phyloP scores from a whole-genome alignment of 1,140 invertebrate genomes.

The Papilio polyxenes region DNA sequence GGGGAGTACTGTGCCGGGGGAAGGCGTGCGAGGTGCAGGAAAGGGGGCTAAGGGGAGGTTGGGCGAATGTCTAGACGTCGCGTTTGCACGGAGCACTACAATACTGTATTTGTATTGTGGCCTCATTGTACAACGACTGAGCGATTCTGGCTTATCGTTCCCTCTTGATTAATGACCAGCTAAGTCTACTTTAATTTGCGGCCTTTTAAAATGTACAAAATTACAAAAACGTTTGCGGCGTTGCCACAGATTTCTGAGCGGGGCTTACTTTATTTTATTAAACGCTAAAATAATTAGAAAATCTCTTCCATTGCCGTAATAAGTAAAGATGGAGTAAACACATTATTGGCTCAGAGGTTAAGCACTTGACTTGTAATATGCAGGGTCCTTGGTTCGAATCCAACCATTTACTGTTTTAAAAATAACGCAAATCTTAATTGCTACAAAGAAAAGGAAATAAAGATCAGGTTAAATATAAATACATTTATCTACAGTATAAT shows the following conservation, averaged over 20 bases:
- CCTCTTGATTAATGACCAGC: slow-evolving; percentile 53
- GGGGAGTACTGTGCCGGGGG: slow-evolving; percentile 37
- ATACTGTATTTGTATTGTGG: slow-evolving; percentile 62
- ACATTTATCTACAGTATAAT: too few relatives aligned
- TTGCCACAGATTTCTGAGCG: not conserved
- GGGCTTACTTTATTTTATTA: slow-evolving; percentile 8
- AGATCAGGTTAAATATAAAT: too few relatives aligned
- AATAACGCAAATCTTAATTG: too few relatives aligned
- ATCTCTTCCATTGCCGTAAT: not conserved
- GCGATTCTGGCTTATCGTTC: slow-evolving; percentile 45
- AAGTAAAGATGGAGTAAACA: not conserved
- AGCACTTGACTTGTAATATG: too few relatives aligned
- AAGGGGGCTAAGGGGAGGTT: slow-evolving; percentile 50
- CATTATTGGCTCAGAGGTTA: too few relatives aligned
- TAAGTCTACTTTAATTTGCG: slow-evolving; percentile 43
- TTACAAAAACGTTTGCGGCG: not conserved
- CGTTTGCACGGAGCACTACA: slow-evolving; percentile 53
- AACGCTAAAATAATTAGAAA: not conserved
- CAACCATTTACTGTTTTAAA: too few relatives aligned
- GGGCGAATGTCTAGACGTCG: slow-evolving; percentile 74
- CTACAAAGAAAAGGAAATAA: too few relatives aligned
- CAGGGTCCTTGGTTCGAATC: too few relatives aligned
- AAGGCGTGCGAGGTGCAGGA: slow-evolving; percentile 27
- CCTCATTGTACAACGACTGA: slow-evolving; percentile 48
- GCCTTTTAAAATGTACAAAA: slow-evolving; percentile 7